Conservation (phyloP, 2,888 invertebrate species). For the Baccha elongata region DNA sequence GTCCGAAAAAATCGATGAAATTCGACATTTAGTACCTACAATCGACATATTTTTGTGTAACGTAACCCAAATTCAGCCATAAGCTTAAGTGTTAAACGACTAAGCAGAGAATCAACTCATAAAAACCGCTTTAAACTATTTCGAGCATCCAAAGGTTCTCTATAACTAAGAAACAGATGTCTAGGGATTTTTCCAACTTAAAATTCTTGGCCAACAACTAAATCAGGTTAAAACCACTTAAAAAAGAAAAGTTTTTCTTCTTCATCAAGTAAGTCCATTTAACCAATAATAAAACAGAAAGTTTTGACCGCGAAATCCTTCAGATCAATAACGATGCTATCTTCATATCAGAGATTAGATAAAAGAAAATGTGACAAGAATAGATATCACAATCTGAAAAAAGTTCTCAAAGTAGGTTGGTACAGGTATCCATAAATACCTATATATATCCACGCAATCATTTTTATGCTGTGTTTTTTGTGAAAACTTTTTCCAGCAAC, state of each 20-base stretch:
- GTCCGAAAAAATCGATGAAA: too few relatives aligned
- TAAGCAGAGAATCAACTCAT: too few relatives aligned
- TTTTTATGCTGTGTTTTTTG: not conserved
- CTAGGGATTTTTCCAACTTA: not conserved
- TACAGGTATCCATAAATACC: not conserved
- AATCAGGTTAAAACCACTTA: not conserved
- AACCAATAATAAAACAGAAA: constrained; percentile 4
- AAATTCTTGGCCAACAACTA: not conserved
- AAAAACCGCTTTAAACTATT: too few relatives aligned
- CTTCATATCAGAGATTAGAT: not conserved
- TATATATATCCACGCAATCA: not conserved
- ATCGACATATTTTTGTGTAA: too few relatives aligned
- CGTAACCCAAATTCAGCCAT: too few relatives aligned
- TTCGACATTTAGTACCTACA: too few relatives aligned
- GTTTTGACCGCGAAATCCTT: constrained; percentile 7
- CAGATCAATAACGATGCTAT: constrained; percentile 17
- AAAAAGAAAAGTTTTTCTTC: constrained; percentile 1
- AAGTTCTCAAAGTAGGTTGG: not conserved
- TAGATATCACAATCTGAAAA: constrained; percentile 13
- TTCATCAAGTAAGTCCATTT: constrained; percentile 19
- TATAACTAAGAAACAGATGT: not conserved
- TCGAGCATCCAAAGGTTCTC: too few relatives aligned
- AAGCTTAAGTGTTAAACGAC: too few relatives aligned
- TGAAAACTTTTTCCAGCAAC: constrained; percentile 29
- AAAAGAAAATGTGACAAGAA: constrained; percentile 25